Percentiles rank a stretch among this genome's conserved stretches.
Evolutionary conservation across 2,113 vertebrate genomes (phyloP).

Genomic region (Enhydra lutris): DNA sequence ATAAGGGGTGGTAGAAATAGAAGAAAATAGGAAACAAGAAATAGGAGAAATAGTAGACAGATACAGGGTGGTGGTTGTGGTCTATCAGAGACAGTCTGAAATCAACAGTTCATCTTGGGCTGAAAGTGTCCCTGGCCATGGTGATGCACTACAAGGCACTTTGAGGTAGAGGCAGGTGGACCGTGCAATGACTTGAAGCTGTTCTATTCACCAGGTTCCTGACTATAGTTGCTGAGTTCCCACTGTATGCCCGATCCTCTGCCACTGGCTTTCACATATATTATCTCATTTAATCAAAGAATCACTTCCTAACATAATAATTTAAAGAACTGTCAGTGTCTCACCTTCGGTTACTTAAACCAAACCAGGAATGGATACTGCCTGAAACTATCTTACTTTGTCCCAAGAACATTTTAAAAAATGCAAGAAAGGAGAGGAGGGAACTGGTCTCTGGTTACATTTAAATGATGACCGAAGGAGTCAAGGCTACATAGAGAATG

Average conservation of each 20-base stretch:
- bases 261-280: neutral
- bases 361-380: neutral
- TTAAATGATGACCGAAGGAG: neutral
- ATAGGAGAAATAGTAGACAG: neutral
- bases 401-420: neutral
- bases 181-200: neutral
- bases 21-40: neutral
- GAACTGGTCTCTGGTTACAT: neutral
- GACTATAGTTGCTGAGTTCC: neutral
- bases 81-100: neutral
- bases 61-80: neutral
- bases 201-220: neutral
- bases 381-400: neutral
- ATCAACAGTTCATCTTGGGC: neutral
- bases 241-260: neutral
- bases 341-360: neutral
- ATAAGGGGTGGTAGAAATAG: neutral
- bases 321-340: neutral
- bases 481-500: neutral
- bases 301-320: neutral
- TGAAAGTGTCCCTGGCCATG: neutral
- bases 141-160: constrained; percentile 25
- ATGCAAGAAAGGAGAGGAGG: neutral
- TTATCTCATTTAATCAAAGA: neutral
- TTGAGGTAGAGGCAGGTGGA: neutral